Conservation (phyloP, 2,888 invertebrate species). For the Thymelicus acteon region DNA sequence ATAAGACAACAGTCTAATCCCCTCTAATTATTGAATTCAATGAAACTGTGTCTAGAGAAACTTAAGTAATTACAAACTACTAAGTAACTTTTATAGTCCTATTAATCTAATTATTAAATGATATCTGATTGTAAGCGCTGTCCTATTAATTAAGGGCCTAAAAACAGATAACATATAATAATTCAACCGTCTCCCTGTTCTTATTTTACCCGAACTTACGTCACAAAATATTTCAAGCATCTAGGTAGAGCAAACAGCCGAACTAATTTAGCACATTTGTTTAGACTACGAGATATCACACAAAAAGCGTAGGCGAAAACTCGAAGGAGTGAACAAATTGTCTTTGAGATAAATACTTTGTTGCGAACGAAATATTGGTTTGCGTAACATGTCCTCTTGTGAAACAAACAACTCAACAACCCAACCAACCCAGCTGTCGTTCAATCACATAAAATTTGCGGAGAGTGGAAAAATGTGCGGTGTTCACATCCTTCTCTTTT, state of each 20-base stretch:
- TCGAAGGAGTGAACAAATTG: constrained; percentile 32
- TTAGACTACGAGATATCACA: constrained; percentile 44
- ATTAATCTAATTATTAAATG: no score
- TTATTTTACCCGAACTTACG: constrained; percentile 12
- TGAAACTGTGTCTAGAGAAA: no score
- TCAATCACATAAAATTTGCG: constrained; percentile 1
- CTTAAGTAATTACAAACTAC: no score
- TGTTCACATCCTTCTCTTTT: not conserved
- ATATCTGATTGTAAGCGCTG: constrained; percentile 10
- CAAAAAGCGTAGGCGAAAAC: constrained; percentile 39
- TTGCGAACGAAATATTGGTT: not conserved
- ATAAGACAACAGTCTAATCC: no score
- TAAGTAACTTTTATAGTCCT: no score
- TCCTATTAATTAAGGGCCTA: not conserved
- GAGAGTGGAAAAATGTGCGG: constrained; percentile 1
- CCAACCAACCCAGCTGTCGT: not conserved
- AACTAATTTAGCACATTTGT: constrained; percentile 51
- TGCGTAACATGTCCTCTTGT: constrained; percentile 6
- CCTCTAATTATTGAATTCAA: no score
- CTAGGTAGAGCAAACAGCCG: constrained; percentile 49
- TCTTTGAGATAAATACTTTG: constrained; percentile 38
- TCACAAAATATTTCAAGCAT: constrained; percentile 17
- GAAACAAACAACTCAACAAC: not conserved
- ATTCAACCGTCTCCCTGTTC: constrained; percentile 2
- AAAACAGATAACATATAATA: no score